These are phyloP conservation scores for Neolamprologus modestus DNA, from an alignment of 2,113 vertebrate species.

Conservation along the genomic window DNA sequence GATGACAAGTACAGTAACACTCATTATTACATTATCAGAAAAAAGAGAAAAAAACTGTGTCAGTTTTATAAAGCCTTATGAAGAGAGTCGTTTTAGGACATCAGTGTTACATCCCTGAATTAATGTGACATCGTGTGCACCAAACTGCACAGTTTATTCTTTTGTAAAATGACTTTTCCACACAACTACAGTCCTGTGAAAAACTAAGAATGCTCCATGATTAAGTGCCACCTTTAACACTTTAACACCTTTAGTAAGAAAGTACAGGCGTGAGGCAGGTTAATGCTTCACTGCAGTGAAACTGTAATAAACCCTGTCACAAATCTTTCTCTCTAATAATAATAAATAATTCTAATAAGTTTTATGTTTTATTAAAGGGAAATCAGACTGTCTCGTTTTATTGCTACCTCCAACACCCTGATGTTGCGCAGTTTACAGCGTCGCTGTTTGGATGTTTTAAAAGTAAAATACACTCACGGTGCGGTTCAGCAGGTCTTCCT, in stretches of 20 bases:
- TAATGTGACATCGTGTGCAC: neutral
- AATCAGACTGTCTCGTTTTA: neutral
- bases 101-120: neutral
- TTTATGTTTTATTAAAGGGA: neutral
- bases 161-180: neutral
- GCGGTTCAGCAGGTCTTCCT: neutral
- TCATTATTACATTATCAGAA: neutral
- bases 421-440: neutral
- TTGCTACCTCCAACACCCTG: neutral
- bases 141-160: accelerated
- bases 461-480: neutral
- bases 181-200: neutral
- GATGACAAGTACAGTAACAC: neutral
- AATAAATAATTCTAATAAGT: too few species aligned
- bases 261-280: accelerated
- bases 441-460: neutral
- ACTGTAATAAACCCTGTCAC: accelerated
- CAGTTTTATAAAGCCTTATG: neutral
- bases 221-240: neutral
- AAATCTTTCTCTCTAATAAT: neutral
- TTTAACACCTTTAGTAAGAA: neutral
- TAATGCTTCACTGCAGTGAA: neutral
- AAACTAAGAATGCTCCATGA: neutral
- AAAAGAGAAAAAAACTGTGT: neutral
- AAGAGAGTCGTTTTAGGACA: accelerated